Evolutionary conservation across 2,888 invertebrate species (phyloP).

Genomic region (Dendrolimus pini): DNA sequence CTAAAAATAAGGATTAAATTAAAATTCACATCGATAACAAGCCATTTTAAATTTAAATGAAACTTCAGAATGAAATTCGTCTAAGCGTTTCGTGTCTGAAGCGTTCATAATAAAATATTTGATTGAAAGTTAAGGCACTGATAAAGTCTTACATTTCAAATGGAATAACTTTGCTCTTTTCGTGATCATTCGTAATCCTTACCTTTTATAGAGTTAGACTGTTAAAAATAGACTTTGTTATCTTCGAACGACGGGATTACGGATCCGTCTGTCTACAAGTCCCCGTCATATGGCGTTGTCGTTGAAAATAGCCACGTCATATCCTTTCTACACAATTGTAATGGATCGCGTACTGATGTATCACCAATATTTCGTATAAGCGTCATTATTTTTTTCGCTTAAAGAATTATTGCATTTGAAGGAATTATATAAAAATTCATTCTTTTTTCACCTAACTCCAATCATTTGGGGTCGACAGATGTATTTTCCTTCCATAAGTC

Average conservation of each 20-base stretch:
- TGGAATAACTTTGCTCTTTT: background rate
- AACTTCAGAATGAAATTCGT: too few relatives aligned
- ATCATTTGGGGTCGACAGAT: too few relatives aligned
- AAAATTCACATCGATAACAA: too few relatives aligned
- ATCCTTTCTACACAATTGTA: background rate
- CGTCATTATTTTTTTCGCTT: too few relatives aligned
- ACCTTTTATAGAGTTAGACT: background rate
- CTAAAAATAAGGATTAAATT: too few relatives aligned
- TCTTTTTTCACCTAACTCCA: too few relatives aligned
- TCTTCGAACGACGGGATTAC: background rate
- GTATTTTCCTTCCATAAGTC: too few relatives aligned
- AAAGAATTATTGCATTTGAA: too few relatives aligned
- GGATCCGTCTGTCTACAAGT: background rate
- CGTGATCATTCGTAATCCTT: background rate
- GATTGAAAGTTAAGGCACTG: background rate
- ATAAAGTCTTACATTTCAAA: background rate
- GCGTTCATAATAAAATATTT: background rate
- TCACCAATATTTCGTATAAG: background rate
- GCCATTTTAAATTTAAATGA: too few relatives aligned
- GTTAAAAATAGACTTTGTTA: background rate
- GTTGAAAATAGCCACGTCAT: background rate
- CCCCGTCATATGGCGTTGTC: background rate
- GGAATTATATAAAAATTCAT: too few relatives aligned
- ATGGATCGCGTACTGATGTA: background rate
- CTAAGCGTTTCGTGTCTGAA: too few relatives aligned